Conservation (phyloP, 92 coral and sea anemone genomes). For the Isaurus tuberculatus region DNA sequence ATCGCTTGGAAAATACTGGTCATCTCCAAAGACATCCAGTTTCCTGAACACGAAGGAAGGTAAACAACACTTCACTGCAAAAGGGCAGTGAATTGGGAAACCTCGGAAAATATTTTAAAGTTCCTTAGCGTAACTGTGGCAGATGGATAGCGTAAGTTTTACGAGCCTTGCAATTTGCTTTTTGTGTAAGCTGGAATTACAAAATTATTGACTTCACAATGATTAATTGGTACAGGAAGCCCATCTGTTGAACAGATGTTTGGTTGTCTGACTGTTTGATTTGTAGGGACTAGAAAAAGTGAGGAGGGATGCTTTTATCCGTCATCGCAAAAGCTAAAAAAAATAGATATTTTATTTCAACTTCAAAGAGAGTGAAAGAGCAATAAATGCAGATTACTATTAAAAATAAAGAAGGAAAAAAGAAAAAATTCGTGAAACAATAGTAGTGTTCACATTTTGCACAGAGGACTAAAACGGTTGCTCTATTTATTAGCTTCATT, state of each 20-base stretch:
- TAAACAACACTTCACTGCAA: constrained; percentile 46
- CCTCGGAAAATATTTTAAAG: constrained; percentile 38
- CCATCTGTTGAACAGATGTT: neutral
- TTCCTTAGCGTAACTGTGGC: constrained; percentile 40
- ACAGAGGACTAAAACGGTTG: no score
- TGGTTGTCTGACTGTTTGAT: constrained; percentile 7
- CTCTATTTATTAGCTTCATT: no score
- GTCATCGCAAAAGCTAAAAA: neutral
- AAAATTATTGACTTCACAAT: constrained; percentile 3
- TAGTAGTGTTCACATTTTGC: neutral
- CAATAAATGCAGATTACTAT: constrained; percentile 10
- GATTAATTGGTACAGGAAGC: neutral
- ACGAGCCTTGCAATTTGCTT: neutral
- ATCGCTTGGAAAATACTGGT: constrained; percentile 50
- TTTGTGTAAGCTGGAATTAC: neutral
- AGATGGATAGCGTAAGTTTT: constrained; percentile 56
- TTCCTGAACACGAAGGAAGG: constrained; percentile 39
- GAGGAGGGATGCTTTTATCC: neutral
- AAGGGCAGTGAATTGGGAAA: constrained; percentile 48
- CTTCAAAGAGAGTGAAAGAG: constrained; percentile 2
- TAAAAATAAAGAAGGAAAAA: neutral
- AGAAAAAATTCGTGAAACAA: neutral
- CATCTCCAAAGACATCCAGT: constrained; percentile 52
- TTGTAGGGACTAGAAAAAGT: neutral
- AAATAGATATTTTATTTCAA: neutral